phyloP scores from a whole-genome alignment of 2,797 vertebrate species.

The Naso thynnoides region DNA sequence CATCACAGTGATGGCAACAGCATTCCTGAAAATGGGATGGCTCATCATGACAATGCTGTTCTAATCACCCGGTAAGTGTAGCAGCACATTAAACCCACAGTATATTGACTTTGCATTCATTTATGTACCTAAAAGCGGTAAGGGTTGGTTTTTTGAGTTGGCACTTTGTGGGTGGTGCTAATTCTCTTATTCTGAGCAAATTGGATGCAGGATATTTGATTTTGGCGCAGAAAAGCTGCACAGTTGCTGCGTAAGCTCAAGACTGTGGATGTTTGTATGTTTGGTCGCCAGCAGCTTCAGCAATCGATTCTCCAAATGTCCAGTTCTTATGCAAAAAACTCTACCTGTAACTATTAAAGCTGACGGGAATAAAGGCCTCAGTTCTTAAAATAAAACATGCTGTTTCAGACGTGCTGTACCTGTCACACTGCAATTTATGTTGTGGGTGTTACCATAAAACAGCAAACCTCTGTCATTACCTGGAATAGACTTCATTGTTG shows the following conservation, averaged over 20 bases:
- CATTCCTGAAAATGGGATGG: constrained; percentile 98
- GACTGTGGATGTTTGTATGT: constrained; percentile 13
- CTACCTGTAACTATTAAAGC: constrained; percentile 35
- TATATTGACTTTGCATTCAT: background rate
- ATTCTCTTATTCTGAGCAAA: constrained; percentile 50
- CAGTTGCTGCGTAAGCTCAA: background rate
- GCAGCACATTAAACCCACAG: constrained; percentile 9
- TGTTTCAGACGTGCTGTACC: constrained; percentile 51
- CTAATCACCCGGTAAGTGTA: constrained; percentile 96
- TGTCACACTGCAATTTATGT: constrained; percentile 71
- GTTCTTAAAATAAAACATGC: constrained; percentile 46
- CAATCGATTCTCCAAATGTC: constrained; percentile 9
- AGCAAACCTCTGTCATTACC: constrained; percentile 77
- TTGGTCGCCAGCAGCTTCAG: constrained; percentile 9
- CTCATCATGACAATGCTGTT: constrained; percentile 99
- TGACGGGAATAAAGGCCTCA: constrained; percentile 41
- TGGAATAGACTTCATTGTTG: constrained; percentile 68
- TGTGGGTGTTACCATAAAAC: constrained; percentile 65
- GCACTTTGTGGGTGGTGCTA: constrained; percentile 16
- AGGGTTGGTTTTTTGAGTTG: constrained; percentile 1
- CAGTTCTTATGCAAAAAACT: constrained; percentile 4
- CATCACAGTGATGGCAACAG: constrained; percentile 97
- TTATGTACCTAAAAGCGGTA: background rate
- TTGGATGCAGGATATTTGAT: constrained; percentile 47
- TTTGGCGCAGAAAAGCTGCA: constrained; percentile 4